phyloP scores from a whole-genome alignment of 2,797 vertebrate species.

The Benthosema pterotum region DNA sequence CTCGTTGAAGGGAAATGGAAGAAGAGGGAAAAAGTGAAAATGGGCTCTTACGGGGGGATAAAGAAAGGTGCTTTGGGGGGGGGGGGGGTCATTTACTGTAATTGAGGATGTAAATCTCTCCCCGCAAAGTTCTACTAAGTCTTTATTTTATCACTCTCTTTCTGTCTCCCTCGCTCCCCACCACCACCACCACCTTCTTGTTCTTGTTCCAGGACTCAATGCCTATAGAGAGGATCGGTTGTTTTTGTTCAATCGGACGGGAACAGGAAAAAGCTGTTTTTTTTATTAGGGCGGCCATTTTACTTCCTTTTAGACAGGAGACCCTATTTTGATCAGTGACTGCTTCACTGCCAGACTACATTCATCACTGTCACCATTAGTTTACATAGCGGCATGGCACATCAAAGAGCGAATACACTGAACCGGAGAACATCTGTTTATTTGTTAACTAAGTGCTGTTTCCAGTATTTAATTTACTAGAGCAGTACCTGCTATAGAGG shows the following conservation, averaged over 20 bases:
- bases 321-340: background rate
- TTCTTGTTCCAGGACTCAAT: constrained; percentile 46
- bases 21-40: constrained; percentile 52
- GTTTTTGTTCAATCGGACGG: constrained; percentile 71
- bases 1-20: constrained; percentile 71
- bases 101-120: constrained; percentile 77
- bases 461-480: too few species aligned
- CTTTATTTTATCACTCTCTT: constrained; percentile 67
- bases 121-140: constrained; percentile 70
- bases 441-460: too few species aligned
- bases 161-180: constrained; percentile 44
- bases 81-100: constrained; percentile 75
- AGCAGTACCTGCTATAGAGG: too few species aligned
- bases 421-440: too few species aligned
- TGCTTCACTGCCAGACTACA: constrained; percentile 7
- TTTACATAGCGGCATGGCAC: background rate
- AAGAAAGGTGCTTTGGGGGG: constrained; percentile 73
- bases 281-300: constrained; percentile 34
- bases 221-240: constrained; percentile 50
- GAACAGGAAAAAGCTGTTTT: constrained; percentile 55
- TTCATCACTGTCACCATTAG: constrained; percentile 38
- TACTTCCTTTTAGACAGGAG: constrained; percentile 51
- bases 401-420: too few species aligned
- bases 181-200: constrained; percentile 44
- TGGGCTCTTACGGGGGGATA: constrained; percentile 50